Evolutionary conservation across 2,888 invertebrate species (phyloP).

Genomic region (Theodoxus fluviatilis): DNA sequence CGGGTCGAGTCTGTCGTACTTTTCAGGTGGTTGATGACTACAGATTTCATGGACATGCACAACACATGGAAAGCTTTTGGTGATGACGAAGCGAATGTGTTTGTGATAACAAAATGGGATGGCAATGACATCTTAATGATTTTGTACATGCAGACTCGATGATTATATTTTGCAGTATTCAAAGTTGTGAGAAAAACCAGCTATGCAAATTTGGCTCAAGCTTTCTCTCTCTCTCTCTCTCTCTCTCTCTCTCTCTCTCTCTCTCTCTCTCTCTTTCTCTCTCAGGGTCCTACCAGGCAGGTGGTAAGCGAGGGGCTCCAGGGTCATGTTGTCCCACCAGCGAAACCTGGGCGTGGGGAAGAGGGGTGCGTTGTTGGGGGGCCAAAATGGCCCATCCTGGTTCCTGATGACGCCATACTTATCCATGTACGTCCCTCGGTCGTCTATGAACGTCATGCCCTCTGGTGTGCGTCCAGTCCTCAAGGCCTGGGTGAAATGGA

Average conservation of each 20-base stretch:
- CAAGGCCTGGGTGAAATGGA: too few relatives aligned
- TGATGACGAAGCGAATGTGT: too few relatives aligned
- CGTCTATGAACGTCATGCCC: slow-evolving; percentile 44
- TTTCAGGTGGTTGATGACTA: too few relatives aligned
- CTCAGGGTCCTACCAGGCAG: slow-evolving; percentile 38
- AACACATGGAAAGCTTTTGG: too few relatives aligned
- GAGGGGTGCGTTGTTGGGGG: slow-evolving; percentile 57
- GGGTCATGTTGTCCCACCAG: slow-evolving; percentile 35
- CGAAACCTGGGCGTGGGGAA: slow-evolving; percentile 56
- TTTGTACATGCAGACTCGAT: background rate
- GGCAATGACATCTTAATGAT: too few relatives aligned
- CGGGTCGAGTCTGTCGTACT: too few relatives aligned
- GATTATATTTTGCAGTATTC: background rate
- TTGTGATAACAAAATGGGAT: too few relatives aligned
- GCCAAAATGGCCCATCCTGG: slow-evolving; percentile 64
- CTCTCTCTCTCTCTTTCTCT: background rate
- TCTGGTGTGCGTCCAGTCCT: slow-evolving; percentile 52
- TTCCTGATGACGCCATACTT: slow-evolving; percentile 57
- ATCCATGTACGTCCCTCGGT: slow-evolving; percentile 53
- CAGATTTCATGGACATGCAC: too few relatives aligned
- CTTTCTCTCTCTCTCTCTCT: slow-evolving; percentile 1
- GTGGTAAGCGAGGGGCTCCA: slow-evolving; percentile 50
- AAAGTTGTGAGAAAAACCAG: background rate
- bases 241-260: slow-evolving; percentile 12
- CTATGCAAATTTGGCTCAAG: background rate